Evolutionary conservation across 2,888 invertebrate species (phyloP), one percentile per base, ranked within the genome.

Genomic region (Electrophaes corylata): DNA sequence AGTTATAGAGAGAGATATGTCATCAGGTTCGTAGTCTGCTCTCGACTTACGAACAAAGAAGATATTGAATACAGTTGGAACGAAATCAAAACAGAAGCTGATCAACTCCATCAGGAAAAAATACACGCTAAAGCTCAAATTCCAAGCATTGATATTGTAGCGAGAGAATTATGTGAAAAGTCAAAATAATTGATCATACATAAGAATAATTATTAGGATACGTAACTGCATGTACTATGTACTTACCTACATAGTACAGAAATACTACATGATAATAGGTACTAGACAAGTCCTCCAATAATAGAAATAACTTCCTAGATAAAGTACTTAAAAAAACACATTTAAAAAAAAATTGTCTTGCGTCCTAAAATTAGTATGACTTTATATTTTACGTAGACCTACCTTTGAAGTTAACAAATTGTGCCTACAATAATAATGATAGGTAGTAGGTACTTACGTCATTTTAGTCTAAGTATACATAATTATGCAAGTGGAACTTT

Each of bases 1-100:
- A 94, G 93, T 43, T 94, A 95, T 66, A 92, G 93, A 23, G 94
- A 93, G 0, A 93, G 93, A 55, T 94, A 94, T 71, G 94, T 97
- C 41, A 92, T 98, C 26, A 92, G 98, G 41, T 96, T 98, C 76
- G 97, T 95, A 0, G 90, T 98, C 0, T 97, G 97, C 78, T 96
- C 97, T 44, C 92, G 95, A 53, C 84, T 94, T 33, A 95, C 96
- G 0, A 93, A 93, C 49, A 92, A 92, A 20, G 88, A 93, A 18
- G 98, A 98, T 77, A 92, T 98, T 19, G 93, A 94, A 8, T 95
- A 92, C 74, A 96, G 97, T 23, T 93, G 94, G 91, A 90, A 90
- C 44, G 95, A 96, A 79, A 95, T 97, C 49, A 87, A 86, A 68
- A 85, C 92, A 37, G 94, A 94, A 69, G 84, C 94, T 0, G 85